A percentile compares a stretch with the other conserved stretches of the same genome.
Conservation (phyloP, 2,113 vertebrate genomes). For the Meleagris gallopavo region DNA sequence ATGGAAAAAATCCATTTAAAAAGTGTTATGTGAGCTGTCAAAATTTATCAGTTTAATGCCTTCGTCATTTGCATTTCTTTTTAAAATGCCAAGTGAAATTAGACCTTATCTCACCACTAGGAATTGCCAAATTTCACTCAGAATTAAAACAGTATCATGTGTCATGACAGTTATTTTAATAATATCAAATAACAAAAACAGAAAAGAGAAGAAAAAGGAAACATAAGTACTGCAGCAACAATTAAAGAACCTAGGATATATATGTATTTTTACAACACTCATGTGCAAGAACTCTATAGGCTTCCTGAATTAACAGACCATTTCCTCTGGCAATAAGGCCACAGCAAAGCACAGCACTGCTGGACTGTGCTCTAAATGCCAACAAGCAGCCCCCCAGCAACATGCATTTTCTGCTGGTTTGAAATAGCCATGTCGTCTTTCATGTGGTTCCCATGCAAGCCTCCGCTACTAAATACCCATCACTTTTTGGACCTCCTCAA, state of each 20-base stretch:
- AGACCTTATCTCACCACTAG: constrained; percentile 17
- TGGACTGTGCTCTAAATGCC: not conserved
- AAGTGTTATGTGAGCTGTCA: constrained; percentile 36
- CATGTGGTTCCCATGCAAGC: not conserved
- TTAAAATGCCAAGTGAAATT: constrained; percentile 53
- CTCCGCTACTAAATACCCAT: not conserved
- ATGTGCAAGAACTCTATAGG: not conserved
- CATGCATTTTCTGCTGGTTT: not conserved
- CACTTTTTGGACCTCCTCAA: not conserved
- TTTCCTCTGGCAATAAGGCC: not conserved
- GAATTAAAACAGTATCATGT: constrained; percentile 46
- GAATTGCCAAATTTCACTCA: constrained; percentile 39
- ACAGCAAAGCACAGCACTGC: not conserved
- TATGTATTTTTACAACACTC: not conserved
- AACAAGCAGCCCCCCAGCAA: not conserved
- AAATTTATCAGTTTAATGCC: constrained; percentile 45
- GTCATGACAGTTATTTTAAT: constrained; percentile 33
- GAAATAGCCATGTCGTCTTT: not conserved
- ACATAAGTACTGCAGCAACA: not conserved
- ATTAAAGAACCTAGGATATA: not conserved
- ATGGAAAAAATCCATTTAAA: constrained; percentile 34
- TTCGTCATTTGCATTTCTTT: constrained; percentile 47
- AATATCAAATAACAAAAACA: constrained; percentile 43
- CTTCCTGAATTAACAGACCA: not conserved
- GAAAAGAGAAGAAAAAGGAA: not conserved